These are phyloP conservation scores for Actias luna DNA, from an alignment of 2,888 invertebrate species.

Conservation along the genomic window DNA sequence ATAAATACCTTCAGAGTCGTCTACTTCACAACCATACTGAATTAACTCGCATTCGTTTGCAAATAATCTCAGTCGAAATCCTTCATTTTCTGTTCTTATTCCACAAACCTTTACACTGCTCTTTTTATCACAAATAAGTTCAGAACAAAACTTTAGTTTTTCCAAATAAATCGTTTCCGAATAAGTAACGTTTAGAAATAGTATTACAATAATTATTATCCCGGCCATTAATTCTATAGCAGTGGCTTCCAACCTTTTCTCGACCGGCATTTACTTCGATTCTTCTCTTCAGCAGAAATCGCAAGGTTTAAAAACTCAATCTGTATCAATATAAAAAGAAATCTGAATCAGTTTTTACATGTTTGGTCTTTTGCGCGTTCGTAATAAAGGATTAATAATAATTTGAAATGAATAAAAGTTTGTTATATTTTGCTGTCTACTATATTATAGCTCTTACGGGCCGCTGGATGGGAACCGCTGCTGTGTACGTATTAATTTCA, in stretches of 20 bases:
- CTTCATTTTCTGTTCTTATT: slow-evolving; percentile 39
- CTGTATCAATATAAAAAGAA: too few species aligned
- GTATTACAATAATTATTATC: background rate
- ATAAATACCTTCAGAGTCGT: slow-evolving; percentile 21
- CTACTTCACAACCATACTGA: slow-evolving; percentile 52
- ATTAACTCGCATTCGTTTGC: slow-evolving; percentile 56
- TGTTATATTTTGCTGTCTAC: too few species aligned
- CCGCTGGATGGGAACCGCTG: background rate
- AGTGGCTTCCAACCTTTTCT: too few species aligned
- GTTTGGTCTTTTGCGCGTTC: too few species aligned
- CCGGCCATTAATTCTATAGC: too few species aligned
- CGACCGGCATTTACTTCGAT: too few species aligned
- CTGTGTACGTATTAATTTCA: background rate
- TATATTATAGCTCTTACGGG: too few species aligned
- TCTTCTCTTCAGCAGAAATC: too few species aligned
- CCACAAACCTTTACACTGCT: slow-evolving; percentile 47
- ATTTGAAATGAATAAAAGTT: too few species aligned
- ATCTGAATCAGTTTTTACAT: too few species aligned
- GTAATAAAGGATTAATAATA: too few species aligned
- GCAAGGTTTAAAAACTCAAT: too few species aligned
- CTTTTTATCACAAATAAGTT: slow-evolving; percentile 39
- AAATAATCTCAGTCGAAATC: slow-evolving; percentile 49
- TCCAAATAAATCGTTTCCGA: slow-evolving; percentile 21
- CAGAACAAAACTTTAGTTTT: slow-evolving; percentile 46
- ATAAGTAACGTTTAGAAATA: background rate